These are phyloP conservation scores for Lacanobia wlatinum DNA, from an alignment of 2,888 invertebrate species.

Conservation along the genomic window DNA sequence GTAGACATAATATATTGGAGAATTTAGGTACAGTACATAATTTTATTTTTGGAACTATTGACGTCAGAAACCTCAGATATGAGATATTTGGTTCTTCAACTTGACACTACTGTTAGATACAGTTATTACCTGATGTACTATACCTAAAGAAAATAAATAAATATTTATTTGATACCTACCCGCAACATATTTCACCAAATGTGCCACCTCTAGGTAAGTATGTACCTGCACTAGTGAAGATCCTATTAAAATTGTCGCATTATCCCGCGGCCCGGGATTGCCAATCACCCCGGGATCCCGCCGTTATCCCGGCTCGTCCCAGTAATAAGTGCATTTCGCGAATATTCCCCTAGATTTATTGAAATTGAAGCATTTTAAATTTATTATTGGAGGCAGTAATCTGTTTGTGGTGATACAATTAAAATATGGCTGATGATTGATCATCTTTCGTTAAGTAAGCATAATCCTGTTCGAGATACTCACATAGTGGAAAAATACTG, in stretches of 20 bases:
- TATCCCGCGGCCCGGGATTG: conserved; percentile 80
- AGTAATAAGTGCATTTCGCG: conserved; percentile 75
- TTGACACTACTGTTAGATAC: no score
- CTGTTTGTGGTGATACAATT: conserved; percentile 42
- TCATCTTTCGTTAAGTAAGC: conserved; percentile 10
- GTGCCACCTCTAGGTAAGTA: conserved; percentile 2
- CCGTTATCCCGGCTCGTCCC: conserved; percentile 76
- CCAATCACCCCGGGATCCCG: conserved; percentile 83
- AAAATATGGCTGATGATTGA: conserved; percentile 41
- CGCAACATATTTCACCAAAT: conserved; percentile 1
- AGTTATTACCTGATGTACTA: not conserved
- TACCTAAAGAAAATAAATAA: not conserved
- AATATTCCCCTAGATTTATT: conserved; percentile 65
- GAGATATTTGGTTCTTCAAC: no score
- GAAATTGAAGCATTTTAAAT: conserved; percentile 61
- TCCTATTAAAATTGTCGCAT: conserved; percentile 77
- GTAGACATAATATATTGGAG: no score
- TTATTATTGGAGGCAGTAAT: conserved; percentile 43
- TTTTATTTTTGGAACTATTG: no score
- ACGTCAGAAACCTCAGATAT: no score
- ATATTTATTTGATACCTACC: no score
- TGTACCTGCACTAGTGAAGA: conserved; percentile 61
- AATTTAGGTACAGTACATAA: no score
- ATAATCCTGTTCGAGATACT: conserved; percentile 7
- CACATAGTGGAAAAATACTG: not conserved